Evolutionary conservation across 2,113 vertebrate species (phyloP).

Genomic region (Oncorhynchus tshawytscha): DNA sequence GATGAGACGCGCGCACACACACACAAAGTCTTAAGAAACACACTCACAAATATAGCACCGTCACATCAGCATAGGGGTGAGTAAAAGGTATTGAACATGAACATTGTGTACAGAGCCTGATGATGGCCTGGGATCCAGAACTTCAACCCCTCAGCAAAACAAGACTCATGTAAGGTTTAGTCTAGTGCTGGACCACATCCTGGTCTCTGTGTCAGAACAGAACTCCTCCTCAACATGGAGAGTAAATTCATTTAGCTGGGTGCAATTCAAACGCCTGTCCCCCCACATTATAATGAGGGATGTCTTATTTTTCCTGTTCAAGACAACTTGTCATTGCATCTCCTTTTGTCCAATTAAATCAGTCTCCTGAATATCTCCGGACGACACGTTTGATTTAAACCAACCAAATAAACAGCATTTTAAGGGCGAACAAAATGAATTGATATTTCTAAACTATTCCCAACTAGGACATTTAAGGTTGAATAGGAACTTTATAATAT

Average conservation of each 20-base stretch:
- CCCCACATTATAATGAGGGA: too few species aligned
- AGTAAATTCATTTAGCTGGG: not conserved
- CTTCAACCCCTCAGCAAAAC: not conserved
- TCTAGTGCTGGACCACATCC: conserved; percentile 1
- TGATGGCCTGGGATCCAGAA: not conserved
- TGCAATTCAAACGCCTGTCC: not conserved
- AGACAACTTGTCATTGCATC: too few species aligned
- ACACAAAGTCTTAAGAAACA: not conserved
- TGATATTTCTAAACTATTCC: too few species aligned
- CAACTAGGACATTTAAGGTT: not conserved
- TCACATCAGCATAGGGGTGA: not conserved
- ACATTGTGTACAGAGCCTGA: not conserved
- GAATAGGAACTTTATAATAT: not conserved
- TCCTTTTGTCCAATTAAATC: too few species aligned
- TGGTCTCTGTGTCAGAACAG: not conserved
- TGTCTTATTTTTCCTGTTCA: too few species aligned
- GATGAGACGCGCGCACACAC: conserved; percentile 30
- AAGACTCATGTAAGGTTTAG: not conserved
- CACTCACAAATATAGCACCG: not conserved
- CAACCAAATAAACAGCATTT: not conserved
- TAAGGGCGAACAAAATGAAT: not conserved
- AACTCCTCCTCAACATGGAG: not conserved
- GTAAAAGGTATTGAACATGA: not conserved
- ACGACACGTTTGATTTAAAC: conserved; percentile 7
- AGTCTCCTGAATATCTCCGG: not conserved